These are phyloP conservation scores for Campoplex nolae DNA, from an alignment of 2,888 invertebrate genomes.

Conservation along the genomic window DNA sequence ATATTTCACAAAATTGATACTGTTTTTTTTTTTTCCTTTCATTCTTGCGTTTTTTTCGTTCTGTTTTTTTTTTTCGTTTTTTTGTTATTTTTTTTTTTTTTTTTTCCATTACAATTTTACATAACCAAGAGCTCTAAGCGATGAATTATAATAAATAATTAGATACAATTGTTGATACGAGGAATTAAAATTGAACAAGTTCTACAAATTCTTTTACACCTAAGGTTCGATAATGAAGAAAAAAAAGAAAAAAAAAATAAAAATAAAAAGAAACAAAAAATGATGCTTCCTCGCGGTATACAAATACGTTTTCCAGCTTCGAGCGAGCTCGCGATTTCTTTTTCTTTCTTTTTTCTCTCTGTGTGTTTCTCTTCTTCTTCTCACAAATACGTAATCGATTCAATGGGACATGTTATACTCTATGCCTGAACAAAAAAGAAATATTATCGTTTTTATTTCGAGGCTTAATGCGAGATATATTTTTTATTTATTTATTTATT, in stretches of 20 bases:
- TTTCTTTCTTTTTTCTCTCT: background rate
- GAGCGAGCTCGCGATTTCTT: background rate
- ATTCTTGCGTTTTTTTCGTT: background rate
- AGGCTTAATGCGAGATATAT: background rate
- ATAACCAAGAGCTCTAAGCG: constrained; percentile 74
- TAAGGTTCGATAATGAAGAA: background rate
- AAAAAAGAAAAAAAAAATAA: background rate
- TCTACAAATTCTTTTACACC: constrained; percentile 34
- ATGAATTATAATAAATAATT: constrained; percentile 77
- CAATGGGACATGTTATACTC: constrained; percentile 72
- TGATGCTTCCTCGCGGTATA: background rate
- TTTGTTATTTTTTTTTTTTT: background rate
- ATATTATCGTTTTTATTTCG: constrained; percentile 61
- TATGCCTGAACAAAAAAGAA: constrained; percentile 78
- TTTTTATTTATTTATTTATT: no score
- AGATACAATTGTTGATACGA: constrained; percentile 74
- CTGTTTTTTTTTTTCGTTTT: constrained; percentile 20
- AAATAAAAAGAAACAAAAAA: constrained; percentile 34
- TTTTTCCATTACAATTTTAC: constrained; percentile 63
- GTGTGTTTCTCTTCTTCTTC: constrained; percentile 68
- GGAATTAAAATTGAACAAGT: constrained; percentile 70
- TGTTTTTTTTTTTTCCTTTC: constrained; percentile 35
- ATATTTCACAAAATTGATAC: constrained; percentile 73
- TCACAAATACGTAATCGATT: constrained; percentile 77
- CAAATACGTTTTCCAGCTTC: constrained; percentile 5